Base-by-base conservation (phyloP, 2,113 vertebrate genomes). In the Oryzias celebensis region DNA sequence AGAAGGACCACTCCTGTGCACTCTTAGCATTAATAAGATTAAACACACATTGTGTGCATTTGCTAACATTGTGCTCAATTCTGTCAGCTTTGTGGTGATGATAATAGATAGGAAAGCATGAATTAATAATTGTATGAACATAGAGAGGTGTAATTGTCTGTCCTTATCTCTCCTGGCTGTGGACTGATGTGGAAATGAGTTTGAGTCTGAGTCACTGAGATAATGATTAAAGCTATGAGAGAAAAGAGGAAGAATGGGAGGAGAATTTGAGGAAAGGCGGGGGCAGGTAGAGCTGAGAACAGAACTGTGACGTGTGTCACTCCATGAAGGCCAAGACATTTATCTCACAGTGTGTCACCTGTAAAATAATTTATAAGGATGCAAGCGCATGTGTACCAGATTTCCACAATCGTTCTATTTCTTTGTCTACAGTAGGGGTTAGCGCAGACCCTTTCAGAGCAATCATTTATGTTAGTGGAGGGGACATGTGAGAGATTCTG, bases 81-180 rank as follows among this genome's bases (percentile, higher is more conserved):
- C 52, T 54, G 58, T 81, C 79, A 51, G 67, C 79, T 71, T 65
- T 72, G 57, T 68, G 71, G 73, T 60, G 51, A 76, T 73, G 82
- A 63, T 72, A 78, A 84, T 82, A 79, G 73, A 79, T 71, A 47
- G 68, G 53, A 78, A 73, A 58, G 61, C 73, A 75, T 85, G 71
- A 85, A 83, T 80, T 85, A 87, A 85, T 85, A 85, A 85, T 81
- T 84, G 68, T 81, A 78, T 74, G 81, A 87, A 87, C 81, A 88
- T 17, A 14, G 75, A 78, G 48, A 45, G 73, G 66, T 81, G 78
- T 84, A 85, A 85, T 85, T 83, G 66, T 81, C 68, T 77, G 79
- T 76, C 62, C 63, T 61, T 77, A 78, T 75, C 83, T 71, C 64
- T 68, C 59, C 70, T 58, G 73, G 60, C 71, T 72, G 71, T 78